These are phyloP conservation scores for Vanessa cardui DNA, from an alignment of 2,888 invertebrate species.

Conservation along the genomic window DNA sequence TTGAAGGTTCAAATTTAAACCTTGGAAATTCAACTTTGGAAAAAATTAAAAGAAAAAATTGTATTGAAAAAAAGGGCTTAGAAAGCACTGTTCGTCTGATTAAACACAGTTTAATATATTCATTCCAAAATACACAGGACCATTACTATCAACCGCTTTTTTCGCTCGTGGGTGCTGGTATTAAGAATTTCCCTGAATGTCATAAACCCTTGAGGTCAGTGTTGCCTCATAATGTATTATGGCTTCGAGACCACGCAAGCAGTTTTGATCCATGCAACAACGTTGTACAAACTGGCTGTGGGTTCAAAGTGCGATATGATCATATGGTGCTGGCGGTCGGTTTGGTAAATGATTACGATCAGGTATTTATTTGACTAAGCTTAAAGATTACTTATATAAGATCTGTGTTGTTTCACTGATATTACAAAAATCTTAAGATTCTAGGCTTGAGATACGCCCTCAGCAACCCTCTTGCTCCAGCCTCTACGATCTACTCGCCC, in stretches of 20 bases:
- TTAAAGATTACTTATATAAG: too few species aligned
- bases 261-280: slow-evolving; percentile 90
- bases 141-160: slow-evolving; percentile 98
- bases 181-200: slow-evolving; percentile 86
- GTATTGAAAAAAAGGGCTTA: too few species aligned
- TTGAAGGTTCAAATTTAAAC: too few species aligned
- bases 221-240: slow-evolving; percentile 88
- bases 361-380: slow-evolving; percentile 82
- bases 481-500: slow-evolving; percentile 94
- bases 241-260: slow-evolving; percentile 89
- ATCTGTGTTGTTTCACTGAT: background rate
- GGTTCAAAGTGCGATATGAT: slow-evolving; percentile 89
- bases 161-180: slow-evolving; percentile 94
- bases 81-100: slow-evolving; percentile 18
- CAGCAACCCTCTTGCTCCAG: slow-evolving; percentile 84
- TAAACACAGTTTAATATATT: background rate
- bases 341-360: slow-evolving; percentile 89
- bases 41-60: too few species aligned
- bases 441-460: slow-evolving; percentile 92
- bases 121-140: slow-evolving; percentile 63
- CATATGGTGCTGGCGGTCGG: slow-evolving; percentile 93
- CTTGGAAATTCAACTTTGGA: too few species aligned
- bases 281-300: slow-evolving; percentile 85
- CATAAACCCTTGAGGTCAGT: slow-evolving; percentile 84
- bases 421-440: slow-evolving; percentile 82